Evolutionary conservation across 1,140 invertebrate species (phyloP), one percentile per base, ranked within the genome.

Genomic region (Thaumatotibia leucotreta): DNA sequence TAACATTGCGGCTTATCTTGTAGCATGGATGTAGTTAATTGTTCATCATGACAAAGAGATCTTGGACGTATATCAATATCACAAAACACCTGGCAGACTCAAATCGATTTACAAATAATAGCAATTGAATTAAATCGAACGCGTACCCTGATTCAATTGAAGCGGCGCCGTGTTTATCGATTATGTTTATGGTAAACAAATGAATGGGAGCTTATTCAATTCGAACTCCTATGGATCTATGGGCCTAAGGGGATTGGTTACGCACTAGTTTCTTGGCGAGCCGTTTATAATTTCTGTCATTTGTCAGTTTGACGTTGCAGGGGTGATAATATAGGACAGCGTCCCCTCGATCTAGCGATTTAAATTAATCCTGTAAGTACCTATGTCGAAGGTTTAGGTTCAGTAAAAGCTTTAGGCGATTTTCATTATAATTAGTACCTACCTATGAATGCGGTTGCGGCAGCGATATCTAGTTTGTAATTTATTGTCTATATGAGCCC

Each of bases 131-230:
- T 58, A 27, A 27, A 58, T 58, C 52, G n/a, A 58, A 58, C 6
- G 24, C 52, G 27, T 58, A 23, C 49, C 50, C 14, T 27, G 17
- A 58, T 58, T 58, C 52, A 58, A 58, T 58, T 58, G 52, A 58
- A 58, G 23, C 52, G 52, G 52, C 52, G 52, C 52, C 52, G 14
- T 58, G 27, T 58, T 58, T 14, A 58, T 58, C 52, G 52, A 58
- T 58, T 58, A 58, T 58, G 27, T 58, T 58, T 58, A 58, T 58
- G 52, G 52, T 58, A 58, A 58, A 58, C 27, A 58, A 58, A 58
- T 58, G 52, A 58, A 58, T 58, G 20, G 50, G 52, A 58, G 27
- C 52, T 27, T 27, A 58, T 58, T 58, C 52, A 58, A 58, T 58
- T 58, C 52, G 29, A 58, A 20, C 52, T 27, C 24, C 23, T 58